phyloP scores from a whole-genome alignment of 2,113 vertebrate genomes.

The Neotoma lepida region DNA sequence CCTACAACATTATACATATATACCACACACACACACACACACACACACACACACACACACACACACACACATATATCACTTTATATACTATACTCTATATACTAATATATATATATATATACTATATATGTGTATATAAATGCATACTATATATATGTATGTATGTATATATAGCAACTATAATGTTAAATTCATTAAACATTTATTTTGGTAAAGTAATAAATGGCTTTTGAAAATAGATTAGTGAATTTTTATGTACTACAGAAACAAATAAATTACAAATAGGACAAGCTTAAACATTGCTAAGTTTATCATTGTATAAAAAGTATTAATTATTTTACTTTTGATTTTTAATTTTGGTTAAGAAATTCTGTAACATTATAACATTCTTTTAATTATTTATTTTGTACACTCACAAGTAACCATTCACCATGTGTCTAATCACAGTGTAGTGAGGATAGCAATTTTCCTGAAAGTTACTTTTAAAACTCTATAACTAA shows the following conservation, averaged over 20 bases:
- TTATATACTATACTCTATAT: too few species aligned
- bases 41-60: too few species aligned
- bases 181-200: background rate
- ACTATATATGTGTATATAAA: too few species aligned
- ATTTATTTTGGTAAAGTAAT: background rate
- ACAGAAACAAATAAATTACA: background rate
- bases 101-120: too few species aligned
- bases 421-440: background rate
- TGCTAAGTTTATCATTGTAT: background rate
- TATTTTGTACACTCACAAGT: background rate
- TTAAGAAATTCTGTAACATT: background rate
- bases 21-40: too few species aligned
- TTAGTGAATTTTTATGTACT: slow-evolving; percentile 1
- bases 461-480: background rate
- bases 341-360: background rate
- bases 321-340: background rate
- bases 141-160: background rate
- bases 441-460: background rate
- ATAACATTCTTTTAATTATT: background rate
- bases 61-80: too few species aligned
- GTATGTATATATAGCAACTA: background rate
- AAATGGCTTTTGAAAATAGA: background rate
- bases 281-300: accelerated
- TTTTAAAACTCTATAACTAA: slow-evolving; percentile 50
- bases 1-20: too few species aligned